phyloP scores from a whole-genome alignment of 2,797 vertebrate species.

The Cottoperca gobio region DNA sequence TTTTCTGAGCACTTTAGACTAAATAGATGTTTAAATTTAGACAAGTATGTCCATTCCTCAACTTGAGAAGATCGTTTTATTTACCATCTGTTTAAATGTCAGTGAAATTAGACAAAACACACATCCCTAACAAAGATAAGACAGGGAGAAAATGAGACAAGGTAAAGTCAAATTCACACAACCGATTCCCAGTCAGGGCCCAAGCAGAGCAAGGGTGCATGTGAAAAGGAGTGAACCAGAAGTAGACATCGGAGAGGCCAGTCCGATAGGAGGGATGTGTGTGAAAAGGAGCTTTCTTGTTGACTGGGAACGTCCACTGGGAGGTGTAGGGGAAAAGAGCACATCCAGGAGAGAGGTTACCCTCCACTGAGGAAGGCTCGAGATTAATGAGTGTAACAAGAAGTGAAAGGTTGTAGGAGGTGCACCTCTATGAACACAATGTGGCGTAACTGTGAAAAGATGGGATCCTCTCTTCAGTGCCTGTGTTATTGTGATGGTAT shows the following conservation, averaged over 20 bases:
- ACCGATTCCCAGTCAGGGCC: constrained; percentile 10
- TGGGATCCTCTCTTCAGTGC: constrained; percentile 5
- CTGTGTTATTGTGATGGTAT: constrained; percentile 1
- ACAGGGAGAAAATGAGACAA: neutral
- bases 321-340: constrained; percentile 18
- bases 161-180: constrained; percentile 24
- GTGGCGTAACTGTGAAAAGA: constrained; percentile 21
- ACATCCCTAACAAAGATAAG: neutral
- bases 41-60: neutral
- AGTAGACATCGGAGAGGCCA: neutral
- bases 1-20: constrained; percentile 17
- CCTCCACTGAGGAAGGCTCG: neutral
- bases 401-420: constrained; percentile 35
- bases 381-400: constrained; percentile 42
- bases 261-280: constrained; percentile 25
- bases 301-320: constrained; percentile 32
- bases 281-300: constrained; percentile 33
- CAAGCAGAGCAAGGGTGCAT: constrained; percentile 8
- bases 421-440: constrained; percentile 13
- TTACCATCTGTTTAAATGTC: neutral
- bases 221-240: constrained; percentile 6
- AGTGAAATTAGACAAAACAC: constrained; percentile 12
- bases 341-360: constrained; percentile 14
- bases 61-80: neutral
- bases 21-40: constrained; percentile 18